Conservation (phyloP, 2,888 invertebrate genomes). For the Sceliomorpha sp. region DNA sequence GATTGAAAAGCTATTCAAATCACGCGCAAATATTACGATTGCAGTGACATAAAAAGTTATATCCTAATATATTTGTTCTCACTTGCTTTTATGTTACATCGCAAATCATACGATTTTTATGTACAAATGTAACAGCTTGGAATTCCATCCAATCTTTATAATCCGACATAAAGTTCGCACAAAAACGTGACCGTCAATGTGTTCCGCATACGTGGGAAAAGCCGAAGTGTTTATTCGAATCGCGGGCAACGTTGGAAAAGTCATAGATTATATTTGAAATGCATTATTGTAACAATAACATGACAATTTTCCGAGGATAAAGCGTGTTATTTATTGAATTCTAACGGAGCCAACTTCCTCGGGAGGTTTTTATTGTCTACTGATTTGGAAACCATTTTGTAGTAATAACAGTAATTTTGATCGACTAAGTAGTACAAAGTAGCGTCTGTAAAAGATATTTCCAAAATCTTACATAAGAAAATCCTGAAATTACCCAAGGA, state of each 20-base stretch:
- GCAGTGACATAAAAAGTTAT: slow-evolving; percentile 10
- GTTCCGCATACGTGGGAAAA: slow-evolving; percentile 41
- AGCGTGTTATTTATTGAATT: slow-evolving; percentile 7
- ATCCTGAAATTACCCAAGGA: too few species aligned
- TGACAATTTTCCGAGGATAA: slow-evolving; percentile 4
- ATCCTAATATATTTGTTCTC: slow-evolving; percentile 22
- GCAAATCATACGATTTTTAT: slow-evolving; percentile 35
- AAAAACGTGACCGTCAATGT: slow-evolving; percentile 34
- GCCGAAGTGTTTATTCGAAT: slow-evolving; percentile 11
- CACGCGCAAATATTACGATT: slow-evolving; percentile 28
- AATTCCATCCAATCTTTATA: slow-evolving; percentile 48
- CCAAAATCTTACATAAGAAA: too few species aligned
- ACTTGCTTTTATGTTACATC: slow-evolving; percentile 15
- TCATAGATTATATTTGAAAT: slow-evolving; percentile 25
- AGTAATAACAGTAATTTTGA: too few species aligned
- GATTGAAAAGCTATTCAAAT: slow-evolving; percentile 23
- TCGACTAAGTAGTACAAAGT: too few species aligned
- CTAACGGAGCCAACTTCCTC: too few species aligned
- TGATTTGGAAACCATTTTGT: too few species aligned
- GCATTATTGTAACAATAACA: slow-evolving; percentile 11
- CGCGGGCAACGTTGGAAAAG: slow-evolving; percentile 8
- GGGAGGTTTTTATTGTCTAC: too few species aligned
- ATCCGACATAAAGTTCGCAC: slow-evolving; percentile 43
- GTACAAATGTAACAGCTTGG: slow-evolving; percentile 19
- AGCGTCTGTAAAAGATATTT: too few species aligned